Evolutionary conservation across 2,797 vertebrate genomes (phyloP).

Genomic region (Garrulus glandarius): DNA sequence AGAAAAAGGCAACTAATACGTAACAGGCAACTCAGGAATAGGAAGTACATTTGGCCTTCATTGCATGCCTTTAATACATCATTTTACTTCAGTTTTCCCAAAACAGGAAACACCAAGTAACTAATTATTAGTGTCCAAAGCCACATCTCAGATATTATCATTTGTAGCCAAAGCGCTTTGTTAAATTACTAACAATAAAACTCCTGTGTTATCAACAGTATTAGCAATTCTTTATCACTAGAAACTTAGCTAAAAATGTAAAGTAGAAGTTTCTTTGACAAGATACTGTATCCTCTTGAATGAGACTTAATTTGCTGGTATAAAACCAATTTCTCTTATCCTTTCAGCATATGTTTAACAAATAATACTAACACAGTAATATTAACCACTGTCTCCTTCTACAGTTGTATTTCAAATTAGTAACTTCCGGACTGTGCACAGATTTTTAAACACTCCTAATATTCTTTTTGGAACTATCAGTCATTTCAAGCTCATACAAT

Average conservation of each 20-base stretch:
- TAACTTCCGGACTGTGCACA: neutral
- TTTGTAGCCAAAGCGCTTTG: neutral
- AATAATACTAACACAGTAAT: neutral
- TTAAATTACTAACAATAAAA: neutral
- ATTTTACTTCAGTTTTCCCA: neutral
- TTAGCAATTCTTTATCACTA: neutral
- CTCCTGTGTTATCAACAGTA: neutral
- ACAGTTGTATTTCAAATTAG: neutral
- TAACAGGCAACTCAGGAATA: neutral
- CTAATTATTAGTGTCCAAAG: neutral
- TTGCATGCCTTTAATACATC: neutral
- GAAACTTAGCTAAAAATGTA: neutral
- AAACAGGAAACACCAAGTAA: neutral
- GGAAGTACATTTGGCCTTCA: neutral
- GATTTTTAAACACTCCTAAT: neutral
- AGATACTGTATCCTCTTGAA: accelerated
- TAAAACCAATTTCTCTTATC: neutral
- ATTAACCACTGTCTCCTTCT: neutral
- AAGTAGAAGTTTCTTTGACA: neutral
- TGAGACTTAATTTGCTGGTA: neutral
- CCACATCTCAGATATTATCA: neutral
- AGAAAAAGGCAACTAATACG: neutral
- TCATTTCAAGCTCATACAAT: neutral
- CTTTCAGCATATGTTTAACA: neutral
- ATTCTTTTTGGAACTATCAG: neutral